Percentiles rank a stretch among this genome's conserved stretches.
Evolutionary conservation across 2,113 vertebrate species (phyloP).

Genomic region (Anhinga anhinga): DNA sequence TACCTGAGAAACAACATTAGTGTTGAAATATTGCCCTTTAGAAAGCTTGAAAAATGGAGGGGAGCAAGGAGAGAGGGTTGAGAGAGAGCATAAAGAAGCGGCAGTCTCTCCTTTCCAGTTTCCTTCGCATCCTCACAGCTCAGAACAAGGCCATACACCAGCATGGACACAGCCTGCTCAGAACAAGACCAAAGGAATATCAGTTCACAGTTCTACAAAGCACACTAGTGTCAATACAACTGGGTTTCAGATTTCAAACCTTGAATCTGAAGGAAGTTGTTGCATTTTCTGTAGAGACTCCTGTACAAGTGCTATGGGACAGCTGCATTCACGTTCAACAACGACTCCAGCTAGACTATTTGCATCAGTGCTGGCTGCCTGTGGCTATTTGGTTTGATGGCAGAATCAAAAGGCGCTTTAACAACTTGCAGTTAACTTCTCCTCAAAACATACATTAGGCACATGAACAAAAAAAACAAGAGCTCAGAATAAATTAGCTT

Average conservation of each 20-base stretch:
- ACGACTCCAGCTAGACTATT: constrained; percentile 71
- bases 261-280: constrained; percentile 16
- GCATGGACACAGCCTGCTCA: constrained; percentile 20
- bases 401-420: constrained; percentile 88
- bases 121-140: constrained; percentile 43
- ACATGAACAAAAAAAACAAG: constrained; percentile 79
- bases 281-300: constrained; percentile 55
- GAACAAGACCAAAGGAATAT: constrained; percentile 27
- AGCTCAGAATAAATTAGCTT: constrained; percentile 81
- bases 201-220: constrained; percentile 44
- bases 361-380: constrained; percentile 78
- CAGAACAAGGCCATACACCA: constrained; percentile 34
- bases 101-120: constrained; percentile 39
- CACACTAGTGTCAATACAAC: constrained; percentile 6
- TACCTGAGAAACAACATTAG: constrained; percentile 87
- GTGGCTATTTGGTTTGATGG: constrained; percentile 85
- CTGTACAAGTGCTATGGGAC: constrained; percentile 50
- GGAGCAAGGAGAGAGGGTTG: not conserved
- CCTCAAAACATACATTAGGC: constrained; percentile 78
- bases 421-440: constrained; percentile 77
- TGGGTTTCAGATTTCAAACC: constrained; percentile 26
- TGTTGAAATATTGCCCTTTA: constrained; percentile 80
- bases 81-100: constrained; percentile 57
- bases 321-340: constrained; percentile 65
- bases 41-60: constrained; percentile 63